Evolutionary conservation across 2,113 vertebrate species (phyloP), one percentile per base, ranked within the genome.

Genomic region (Platysteira castanea): DNA sequence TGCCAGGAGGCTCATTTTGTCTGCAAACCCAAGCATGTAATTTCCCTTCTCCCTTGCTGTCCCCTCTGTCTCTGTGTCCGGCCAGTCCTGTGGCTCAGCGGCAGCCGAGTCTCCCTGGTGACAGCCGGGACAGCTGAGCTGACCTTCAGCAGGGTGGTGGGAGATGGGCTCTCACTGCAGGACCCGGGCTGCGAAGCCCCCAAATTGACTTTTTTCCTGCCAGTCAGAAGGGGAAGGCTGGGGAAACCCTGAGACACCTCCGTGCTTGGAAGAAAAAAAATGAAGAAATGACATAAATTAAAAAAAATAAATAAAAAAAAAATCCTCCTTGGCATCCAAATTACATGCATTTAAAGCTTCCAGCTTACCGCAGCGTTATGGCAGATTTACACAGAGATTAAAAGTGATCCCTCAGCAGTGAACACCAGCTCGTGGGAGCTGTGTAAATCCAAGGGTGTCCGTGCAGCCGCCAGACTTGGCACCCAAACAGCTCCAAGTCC

Each of bases 1-100:
- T 47, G 42, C 54, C 2, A 1, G 31, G 70, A 78, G 24, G 67
- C 60, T 73, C 88, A 90, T 90, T 94, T 53, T 92, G 78, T 46
- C 93, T 93, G 94, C 87, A 89, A 96, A 96, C 54, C 65, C 94
- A 74, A 75, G 95, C 90, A 17, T 93, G 89, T 89, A 85, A 76
- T 91, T 91, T 95, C 80, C 63, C 39, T 84, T 85, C 83, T 97
- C 68, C 67, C 33, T 65, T 13, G 18, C 85, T 87, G 24, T 82
- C 52, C 31, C 42, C 22, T 44, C 71, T 60, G 79, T 47, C 57
- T 3, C n/a, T 10, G n/a, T 65, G 52, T 28, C 56, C 0, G 8
- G 46, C 28, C 74, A 24, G 89, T 14, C 8, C 80, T 21, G 67
- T 0, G 64, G 50, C 68, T 69, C 77, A 6, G 68, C 1, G 0